These are phyloP conservation scores for Peucedramus taeniatus DNA, from an alignment of 2,113 vertebrate genomes.

Conservation along the genomic window DNA sequence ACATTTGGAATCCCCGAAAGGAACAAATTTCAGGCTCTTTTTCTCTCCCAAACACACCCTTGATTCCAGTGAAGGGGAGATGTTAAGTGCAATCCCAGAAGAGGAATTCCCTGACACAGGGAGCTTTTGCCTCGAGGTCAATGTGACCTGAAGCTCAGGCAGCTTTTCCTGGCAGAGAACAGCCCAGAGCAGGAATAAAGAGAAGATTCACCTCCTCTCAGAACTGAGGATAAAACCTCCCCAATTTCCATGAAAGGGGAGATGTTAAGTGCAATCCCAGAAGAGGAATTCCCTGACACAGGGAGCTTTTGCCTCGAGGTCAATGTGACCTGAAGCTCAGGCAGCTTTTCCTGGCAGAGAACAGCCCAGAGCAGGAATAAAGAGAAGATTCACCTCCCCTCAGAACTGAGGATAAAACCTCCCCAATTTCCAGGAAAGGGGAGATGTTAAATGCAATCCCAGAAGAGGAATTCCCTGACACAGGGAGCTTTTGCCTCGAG, in stretches of 20 bases:
- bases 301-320: not conserved
- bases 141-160: not conserved
- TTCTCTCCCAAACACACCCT: not conserved
- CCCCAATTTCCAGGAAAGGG: accelerated
- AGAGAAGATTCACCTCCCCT: not conserved
- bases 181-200: not conserved
- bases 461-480: not conserved
- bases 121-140: not conserved
- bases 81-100: too few relatives aligned
- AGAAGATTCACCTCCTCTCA: not conserved
- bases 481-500: not conserved
- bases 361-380: not conserved
- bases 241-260: accelerated
- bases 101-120: not conserved
- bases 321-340: not conserved
- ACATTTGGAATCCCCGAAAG: not conserved
- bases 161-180: not conserved
- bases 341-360: not conserved
- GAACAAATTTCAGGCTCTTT: not conserved
- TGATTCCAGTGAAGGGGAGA: accelerated
- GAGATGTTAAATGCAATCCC: accelerated
- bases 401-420: accelerated
- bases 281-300: not conserved
- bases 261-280: too few relatives aligned
- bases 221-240: accelerated